A percentile compares a stretch with the other conserved stretches of the same genome.
These are phyloP conservation scores for Mesocricetus auratus DNA, from an alignment of 2,113 vertebrate species.

Conservation along the genomic window DNA sequence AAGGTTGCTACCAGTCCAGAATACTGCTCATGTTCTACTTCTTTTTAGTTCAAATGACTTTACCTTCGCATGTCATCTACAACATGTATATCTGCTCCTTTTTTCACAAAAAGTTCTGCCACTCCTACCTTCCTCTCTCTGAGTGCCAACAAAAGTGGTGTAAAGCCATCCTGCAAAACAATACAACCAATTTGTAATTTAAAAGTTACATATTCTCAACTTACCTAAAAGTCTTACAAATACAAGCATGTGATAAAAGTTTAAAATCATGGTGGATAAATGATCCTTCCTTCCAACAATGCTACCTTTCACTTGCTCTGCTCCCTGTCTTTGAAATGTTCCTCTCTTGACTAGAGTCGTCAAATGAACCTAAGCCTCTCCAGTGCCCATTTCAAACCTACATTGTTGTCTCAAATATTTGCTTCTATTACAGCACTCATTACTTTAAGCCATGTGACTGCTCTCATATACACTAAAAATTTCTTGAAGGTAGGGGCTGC, in stretches of 20 bases:
- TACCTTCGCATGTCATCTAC: constrained; percentile 85
- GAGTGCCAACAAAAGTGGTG: constrained; percentile 89
- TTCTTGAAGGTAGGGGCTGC: not conserved
- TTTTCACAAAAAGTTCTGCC: constrained; percentile 89
- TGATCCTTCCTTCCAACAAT: not conserved
- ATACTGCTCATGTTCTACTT: not conserved
- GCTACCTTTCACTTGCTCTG: no score
- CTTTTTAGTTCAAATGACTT: not conserved
- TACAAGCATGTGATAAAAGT: not conserved
- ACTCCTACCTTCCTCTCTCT: constrained; percentile 88
- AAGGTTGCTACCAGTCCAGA: not conserved
- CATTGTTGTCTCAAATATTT: not conserved
- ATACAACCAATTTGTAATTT: not conserved
- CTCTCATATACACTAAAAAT: not conserved
- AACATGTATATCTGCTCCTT: constrained; percentile 89
- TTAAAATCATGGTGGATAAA: not conserved
- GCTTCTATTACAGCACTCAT: not conserved
- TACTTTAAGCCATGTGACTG: not conserved
- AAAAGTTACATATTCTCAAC: not conserved
- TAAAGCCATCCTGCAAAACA: constrained; percentile 89
- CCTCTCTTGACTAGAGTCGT: not conserved
- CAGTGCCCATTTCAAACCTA: not conserved
- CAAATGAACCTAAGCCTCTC: not conserved
- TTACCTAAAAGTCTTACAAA: not conserved
- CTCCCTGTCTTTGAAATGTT: not conserved